Percentiles rank a stretch among this genome's conserved stretches.
Evolutionary conservation across 2,113 vertebrate genomes (phyloP).

Genomic region (Columbina picui): DNA sequence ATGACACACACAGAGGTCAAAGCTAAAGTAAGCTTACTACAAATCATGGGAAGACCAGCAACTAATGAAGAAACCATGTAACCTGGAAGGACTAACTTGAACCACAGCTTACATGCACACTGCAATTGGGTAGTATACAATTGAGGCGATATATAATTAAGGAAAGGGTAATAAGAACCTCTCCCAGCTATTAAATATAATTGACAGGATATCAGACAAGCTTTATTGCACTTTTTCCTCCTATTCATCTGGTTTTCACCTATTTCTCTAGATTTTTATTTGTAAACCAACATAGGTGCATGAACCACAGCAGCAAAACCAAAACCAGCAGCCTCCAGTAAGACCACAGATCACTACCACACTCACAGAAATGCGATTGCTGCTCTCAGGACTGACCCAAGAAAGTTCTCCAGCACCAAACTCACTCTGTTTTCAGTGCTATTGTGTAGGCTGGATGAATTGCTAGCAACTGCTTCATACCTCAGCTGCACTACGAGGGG

Average conservation of each 20-base stretch:
- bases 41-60: background rate
- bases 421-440: background rate
- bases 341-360: too few species aligned
- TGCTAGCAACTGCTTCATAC: background rate
- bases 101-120: background rate
- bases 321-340: background rate
- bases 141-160: background rate
- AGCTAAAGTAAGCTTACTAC: background rate
- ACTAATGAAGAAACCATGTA: background rate
- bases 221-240: background rate
- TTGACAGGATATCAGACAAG: background rate
- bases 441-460: background rate
- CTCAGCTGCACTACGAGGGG: background rate
- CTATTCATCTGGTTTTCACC: background rate
- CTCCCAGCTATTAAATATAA: background rate
- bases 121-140: background rate
- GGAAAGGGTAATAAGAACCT: background rate
- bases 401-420: background rate
- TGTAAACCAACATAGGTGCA: background rate
- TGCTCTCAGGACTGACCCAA: background rate
- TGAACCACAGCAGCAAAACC: background rate
- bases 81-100: background rate
- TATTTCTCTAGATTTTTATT: background rate
- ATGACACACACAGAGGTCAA: too few species aligned
- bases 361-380: background rate